Evolutionary conservation across 2,888 invertebrate species (phyloP), one percentile per base, ranked within the genome.

Genomic region (Ischnus inquisitorius): DNA sequence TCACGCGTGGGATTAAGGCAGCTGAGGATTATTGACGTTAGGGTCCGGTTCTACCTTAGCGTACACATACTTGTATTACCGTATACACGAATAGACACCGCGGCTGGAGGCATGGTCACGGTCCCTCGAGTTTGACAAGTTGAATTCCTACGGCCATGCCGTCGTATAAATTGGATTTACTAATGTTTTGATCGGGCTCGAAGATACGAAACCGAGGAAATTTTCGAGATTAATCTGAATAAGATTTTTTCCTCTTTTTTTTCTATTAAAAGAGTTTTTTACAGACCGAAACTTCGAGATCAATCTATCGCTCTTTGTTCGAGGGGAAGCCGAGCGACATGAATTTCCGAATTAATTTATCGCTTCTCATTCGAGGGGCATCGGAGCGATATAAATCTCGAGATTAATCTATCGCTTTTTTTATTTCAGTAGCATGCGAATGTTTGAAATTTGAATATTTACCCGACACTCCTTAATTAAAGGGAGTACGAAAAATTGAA

Each of bases 1-100:
- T 25, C 71, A 39, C n/a, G 79, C 79, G 83, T 83, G 79, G 79
- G 79, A 76, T 75, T 65, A 64, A 71, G 39, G 46, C 46, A 75
- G 69, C 64, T 64, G 64, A 75, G 22, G 68, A 75, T 83, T 83
- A 75, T 83, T 79, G 79, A 83, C 79, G 60, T 54, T 76, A 48
- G 51, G 12, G 68, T 76, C 72, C 72, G 72, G 68, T 75, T 68
- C 68, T 57, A 39, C 65, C 46, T 39, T 51, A 34, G 10, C 16
- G 48, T 48, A 60, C 48, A 82, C 65, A 65, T 54, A 48, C 72
- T 67, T 39, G 60, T 54, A 67, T 83, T 83, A 72, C 72, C 41
- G 72, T 72, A 78, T 6, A 74, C 82, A 77, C 16, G 8, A 8
- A 16, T 14, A 57, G 4, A 57, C 28, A 3, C 14, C 28, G 22